phyloP scores from a whole-genome alignment of 2,888 invertebrate species.

The Biston betularia region DNA sequence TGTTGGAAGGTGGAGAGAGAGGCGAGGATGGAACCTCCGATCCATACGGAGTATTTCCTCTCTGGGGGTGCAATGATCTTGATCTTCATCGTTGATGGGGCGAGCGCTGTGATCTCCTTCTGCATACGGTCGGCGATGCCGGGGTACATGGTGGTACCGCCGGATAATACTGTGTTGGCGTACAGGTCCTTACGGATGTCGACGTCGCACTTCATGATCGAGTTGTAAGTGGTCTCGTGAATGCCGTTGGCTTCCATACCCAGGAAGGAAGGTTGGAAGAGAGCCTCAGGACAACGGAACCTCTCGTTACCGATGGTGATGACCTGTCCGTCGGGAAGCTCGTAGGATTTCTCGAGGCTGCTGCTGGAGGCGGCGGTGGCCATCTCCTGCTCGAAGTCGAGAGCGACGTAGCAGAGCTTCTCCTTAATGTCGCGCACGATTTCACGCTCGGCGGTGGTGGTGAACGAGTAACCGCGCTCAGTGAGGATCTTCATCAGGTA shows the following conservation, averaged over 20 bases:
- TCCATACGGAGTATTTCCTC: conserved; percentile 98
- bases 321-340: conserved; percentile 97
- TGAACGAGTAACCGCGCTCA: conserved; percentile 95
- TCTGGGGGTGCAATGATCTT: conserved; percentile 98
- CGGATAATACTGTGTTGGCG: conserved; percentile 97
- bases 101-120: conserved; percentile 96
- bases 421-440: conserved; percentile 98
- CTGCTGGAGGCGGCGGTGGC: conserved; percentile 96
- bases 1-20: conserved; percentile 97
- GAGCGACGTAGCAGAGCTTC: conserved; percentile 95
- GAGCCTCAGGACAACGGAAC: conserved; percentile 97
- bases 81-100: conserved; percentile 97
- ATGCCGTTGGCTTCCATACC: conserved; percentile 96
- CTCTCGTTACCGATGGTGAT: conserved; percentile 97
- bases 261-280: conserved; percentile 98
- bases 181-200: conserved; percentile 99
- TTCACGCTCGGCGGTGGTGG: conserved; percentile 96
- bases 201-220: conserved; percentile 99
- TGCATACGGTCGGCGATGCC: conserved; percentile 98
- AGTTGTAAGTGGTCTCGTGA: conserved; percentile 97
- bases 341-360: conserved; percentile 98
- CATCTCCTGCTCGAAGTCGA: conserved; percentile 97
- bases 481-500: conserved; percentile 97
- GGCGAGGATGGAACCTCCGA: conserved; percentile 96
- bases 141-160: conserved; percentile 98